Evolutionary conservation across 1,140 invertebrate species (phyloP).

Genomic region (Elymnias hypermnestra): DNA sequence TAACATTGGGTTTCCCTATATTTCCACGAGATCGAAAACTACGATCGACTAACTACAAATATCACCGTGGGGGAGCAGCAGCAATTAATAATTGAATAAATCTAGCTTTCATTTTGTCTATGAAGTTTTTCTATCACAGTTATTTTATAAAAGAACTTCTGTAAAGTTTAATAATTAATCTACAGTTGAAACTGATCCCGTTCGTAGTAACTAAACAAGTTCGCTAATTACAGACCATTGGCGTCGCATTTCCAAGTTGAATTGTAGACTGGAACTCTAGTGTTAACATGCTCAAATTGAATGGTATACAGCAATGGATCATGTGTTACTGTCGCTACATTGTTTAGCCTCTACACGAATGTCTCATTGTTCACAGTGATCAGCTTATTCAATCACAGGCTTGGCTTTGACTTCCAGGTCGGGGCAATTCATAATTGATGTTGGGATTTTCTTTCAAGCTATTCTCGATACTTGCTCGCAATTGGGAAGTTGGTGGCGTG

Average conservation of each 20-base stretch:
- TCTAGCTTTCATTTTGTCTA: constrained; percentile 9
- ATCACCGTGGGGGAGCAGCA: too few relatives aligned
- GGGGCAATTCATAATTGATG: too few relatives aligned
- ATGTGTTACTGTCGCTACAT: not conserved
- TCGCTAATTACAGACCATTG: constrained; percentile 52
- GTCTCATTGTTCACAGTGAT: too few relatives aligned
- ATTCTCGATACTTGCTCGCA: too few relatives aligned
- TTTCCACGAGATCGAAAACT: too few relatives aligned
- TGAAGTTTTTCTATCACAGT: constrained; percentile 14
- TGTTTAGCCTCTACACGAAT: too few relatives aligned
- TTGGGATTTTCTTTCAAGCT: too few relatives aligned
- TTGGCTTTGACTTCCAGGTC: too few relatives aligned
- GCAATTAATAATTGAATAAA: constrained; percentile 9
- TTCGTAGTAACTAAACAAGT: constrained; percentile 42
- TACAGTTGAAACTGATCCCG: constrained; percentile 33
- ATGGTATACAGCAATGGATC: not conserved
- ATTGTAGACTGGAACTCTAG: constrained; percentile 35
- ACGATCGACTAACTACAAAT: too few relatives aligned
- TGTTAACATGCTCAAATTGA: constrained; percentile 9
- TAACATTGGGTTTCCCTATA: too few relatives aligned
- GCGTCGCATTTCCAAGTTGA: constrained; percentile 33
- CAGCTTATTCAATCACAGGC: too few relatives aligned
- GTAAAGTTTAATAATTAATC: constrained; percentile 55
- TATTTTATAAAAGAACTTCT: constrained; percentile 7
- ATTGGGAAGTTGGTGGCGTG: too few relatives aligned